Percentiles rank a stretch among this genome's conserved stretches.
phyloP scores from a whole-genome alignment of 1,140 invertebrate species.

The Zaprionus taronus region DNA sequence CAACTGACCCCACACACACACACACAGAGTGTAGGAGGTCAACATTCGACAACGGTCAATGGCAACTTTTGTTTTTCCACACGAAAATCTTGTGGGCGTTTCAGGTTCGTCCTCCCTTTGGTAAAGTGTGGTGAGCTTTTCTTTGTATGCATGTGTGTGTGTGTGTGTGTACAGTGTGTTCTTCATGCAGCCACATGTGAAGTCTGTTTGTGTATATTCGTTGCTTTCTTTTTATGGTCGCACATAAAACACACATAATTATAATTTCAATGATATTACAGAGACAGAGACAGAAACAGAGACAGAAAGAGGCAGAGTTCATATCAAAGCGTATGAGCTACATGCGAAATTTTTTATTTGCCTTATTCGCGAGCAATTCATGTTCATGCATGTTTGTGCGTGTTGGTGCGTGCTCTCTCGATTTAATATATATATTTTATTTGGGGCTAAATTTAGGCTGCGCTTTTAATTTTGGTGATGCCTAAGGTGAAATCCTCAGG shows the following conservation, averaged over 20 bases:
- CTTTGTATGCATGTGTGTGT: conserved; percentile 5
- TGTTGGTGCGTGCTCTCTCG: conserved; percentile 1
- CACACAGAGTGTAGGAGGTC: conserved; percentile 32
- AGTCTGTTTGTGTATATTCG: conserved; percentile 3
- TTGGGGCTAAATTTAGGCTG: conserved; percentile 47
- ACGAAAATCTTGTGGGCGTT: conserved; percentile 33
- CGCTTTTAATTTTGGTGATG: conserved; percentile 67
- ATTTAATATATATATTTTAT: conserved; percentile 8
- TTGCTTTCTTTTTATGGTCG: conserved; percentile 58
- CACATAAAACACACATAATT: conserved; percentile 78
- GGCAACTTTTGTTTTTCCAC: conserved; percentile 28
- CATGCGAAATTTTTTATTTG: conserved; percentile 72
- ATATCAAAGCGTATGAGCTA: conserved; percentile 79
- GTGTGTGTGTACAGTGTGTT: background rate
- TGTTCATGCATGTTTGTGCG: conserved; percentile 22
- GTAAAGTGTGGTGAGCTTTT: background rate
- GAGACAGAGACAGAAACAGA: conserved; percentile 76
- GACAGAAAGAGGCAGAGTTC: conserved; percentile 74
- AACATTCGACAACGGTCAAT: conserved; percentile 42
- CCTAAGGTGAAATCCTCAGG: conserved; percentile 38
- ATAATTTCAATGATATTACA: conserved; percentile 80
- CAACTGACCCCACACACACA: background rate
- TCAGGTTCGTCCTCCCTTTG: background rate
- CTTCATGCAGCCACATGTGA: background rate
- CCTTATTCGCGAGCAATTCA: conserved; percentile 40